A percentile compares a stretch with the other conserved stretches of the same genome.
These are phyloP conservation scores for Bubalus kerabau DNA, from an alignment of 2,113 vertebrate genomes.

Conservation along the genomic window DNA sequence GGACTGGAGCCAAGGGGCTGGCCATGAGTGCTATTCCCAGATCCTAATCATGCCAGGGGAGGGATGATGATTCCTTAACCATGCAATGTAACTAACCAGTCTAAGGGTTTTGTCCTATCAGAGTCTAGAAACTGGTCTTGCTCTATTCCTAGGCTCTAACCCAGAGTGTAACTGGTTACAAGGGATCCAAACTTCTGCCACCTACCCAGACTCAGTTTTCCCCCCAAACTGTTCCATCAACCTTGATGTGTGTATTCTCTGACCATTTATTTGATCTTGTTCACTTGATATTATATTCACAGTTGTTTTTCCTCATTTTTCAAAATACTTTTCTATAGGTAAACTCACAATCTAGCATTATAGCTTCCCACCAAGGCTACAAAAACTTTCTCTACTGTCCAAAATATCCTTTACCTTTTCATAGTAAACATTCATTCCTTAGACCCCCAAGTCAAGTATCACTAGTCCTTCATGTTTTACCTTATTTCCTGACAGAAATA, in stretches of 20 bases:
- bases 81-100: neutral
- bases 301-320: neutral
- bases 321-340: neutral
- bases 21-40: neutral
- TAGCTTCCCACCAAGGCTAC: neutral
- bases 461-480: neutral
- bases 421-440: neutral
- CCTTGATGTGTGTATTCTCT: neutral
- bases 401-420: neutral
- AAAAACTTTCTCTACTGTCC: neutral
- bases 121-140: neutral
- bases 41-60: neutral
- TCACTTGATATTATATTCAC: neutral
- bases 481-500: neutral
- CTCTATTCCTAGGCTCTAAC: neutral
- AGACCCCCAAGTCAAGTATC: neutral
- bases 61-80: neutral
- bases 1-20: neutral
- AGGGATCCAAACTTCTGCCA: neutral
- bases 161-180: neutral
- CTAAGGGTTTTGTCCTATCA: neutral
- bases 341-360: neutral
- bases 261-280: neutral
- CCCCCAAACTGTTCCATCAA: neutral
- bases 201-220: neutral